A percentile compares a stretch with the other conserved stretches of the same genome.
Conservation (phyloP, 2,113 vertebrate genomes). For the Pampusana beccarii region DNA sequence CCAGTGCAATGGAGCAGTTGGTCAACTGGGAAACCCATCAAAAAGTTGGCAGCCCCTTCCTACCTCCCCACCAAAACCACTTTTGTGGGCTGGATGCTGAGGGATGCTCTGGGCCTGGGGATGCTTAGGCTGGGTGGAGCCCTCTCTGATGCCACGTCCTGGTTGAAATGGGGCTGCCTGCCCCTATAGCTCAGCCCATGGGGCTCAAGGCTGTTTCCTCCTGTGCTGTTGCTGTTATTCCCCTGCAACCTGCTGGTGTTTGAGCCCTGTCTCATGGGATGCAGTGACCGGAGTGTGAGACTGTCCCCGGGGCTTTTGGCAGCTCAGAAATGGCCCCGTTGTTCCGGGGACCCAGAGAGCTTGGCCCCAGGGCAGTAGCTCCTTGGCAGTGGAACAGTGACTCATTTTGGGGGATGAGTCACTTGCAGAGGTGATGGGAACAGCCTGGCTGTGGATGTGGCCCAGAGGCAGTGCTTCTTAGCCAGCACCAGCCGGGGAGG, state of each 20-base stretch:
- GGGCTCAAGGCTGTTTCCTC: background rate
- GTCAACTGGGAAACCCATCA: constrained; percentile 18
- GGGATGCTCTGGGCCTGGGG: background rate
- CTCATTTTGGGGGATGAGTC: background rate
- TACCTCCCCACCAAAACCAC: no score
- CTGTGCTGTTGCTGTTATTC: background rate
- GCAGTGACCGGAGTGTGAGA: background rate
- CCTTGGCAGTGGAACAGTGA: constrained; percentile 23
- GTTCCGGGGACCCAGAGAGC: background rate
- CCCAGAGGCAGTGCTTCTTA: background rate
- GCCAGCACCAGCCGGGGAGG: background rate
- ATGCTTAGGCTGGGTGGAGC: background rate
- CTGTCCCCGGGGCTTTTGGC: background rate
- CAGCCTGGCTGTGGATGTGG: background rate
- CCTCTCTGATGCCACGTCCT: background rate
- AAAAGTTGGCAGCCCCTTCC: background rate
- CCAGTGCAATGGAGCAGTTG: background rate
- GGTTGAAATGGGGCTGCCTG: background rate
- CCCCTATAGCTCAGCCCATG: background rate
- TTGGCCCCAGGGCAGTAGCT: background rate
- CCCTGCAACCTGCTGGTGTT: background rate
- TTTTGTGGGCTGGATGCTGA: background rate
- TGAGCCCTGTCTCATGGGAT: background rate
- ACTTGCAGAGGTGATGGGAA: background rate
- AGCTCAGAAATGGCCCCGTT: background rate